A percentile compares a stretch with the other conserved stretches of the same genome.
Evolutionary conservation across 2,113 vertebrate genomes (phyloP).

Genomic region (Thryonomys swinderianus): DNA sequence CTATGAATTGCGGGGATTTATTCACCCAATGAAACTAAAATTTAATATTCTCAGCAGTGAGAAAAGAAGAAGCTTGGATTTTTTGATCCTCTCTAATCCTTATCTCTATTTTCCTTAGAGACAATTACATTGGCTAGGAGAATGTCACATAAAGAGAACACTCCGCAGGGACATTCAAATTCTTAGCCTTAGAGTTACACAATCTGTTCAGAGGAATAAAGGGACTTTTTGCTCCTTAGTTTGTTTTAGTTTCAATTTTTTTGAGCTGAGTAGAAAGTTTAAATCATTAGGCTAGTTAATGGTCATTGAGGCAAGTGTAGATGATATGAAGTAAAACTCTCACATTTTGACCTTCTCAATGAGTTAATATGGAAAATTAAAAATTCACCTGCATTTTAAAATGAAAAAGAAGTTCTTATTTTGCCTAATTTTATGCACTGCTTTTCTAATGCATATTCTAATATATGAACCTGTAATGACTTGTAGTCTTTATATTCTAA

Average conservation of each 20-base stretch:
- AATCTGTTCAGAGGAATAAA: background rate
- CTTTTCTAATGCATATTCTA: background rate
- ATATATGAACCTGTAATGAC: accelerated
- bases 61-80: background rate
- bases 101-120: background rate
- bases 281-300: background rate
- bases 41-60: constrained; percentile 39
- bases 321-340: background rate
- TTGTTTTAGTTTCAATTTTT: background rate
- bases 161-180: background rate
- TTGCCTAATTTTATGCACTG: background rate
- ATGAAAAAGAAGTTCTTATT: background rate
- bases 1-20: constrained; percentile 57
- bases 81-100: constrained; percentile 7
- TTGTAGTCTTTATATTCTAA: background rate
- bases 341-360: background rate
- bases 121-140: background rate
- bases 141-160: background rate
- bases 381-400: background rate
- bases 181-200: background rate
- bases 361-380: background rate
- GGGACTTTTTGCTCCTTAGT: background rate
- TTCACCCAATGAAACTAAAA: constrained; percentile 57
- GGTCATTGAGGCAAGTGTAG: background rate
- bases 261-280: background rate